A percentile compares a stretch with the other conserved stretches of the same genome.
phyloP scores from a whole-genome alignment of 1,140 invertebrate species.

The Drosophila kepulauana region DNA sequence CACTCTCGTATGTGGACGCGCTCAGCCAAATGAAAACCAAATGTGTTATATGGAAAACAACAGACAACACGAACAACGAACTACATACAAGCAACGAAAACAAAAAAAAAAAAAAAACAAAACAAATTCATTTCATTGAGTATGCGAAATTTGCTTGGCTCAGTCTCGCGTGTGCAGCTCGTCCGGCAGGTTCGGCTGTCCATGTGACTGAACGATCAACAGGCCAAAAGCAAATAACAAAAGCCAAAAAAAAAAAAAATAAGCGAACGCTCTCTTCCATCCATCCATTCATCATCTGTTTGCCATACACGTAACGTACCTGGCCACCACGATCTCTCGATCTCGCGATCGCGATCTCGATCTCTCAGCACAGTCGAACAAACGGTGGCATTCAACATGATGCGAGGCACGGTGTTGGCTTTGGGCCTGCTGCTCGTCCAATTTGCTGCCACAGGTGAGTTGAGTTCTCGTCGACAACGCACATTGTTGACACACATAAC shows the following conservation, averaged over 20 bases:
- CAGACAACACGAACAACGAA: conserved; percentile 8
- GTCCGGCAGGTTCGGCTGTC: conserved; percentile 54
- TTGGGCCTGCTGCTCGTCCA: conserved; percentile 65
- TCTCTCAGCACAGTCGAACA: conserved; percentile 2
- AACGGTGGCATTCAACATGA: conserved; percentile 15
- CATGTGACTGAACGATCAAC: conserved; percentile 51
- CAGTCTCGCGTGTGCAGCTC: conserved; percentile 75
- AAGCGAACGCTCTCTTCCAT: not conserved
- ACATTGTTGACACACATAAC: conserved; percentile 69
- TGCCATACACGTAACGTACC: conserved; percentile 20
- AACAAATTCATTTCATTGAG: conserved; percentile 63
- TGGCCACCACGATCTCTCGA: not conserved
- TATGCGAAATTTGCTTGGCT: conserved; percentile 70
- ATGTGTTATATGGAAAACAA: conserved; percentile 54
- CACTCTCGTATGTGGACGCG: conserved; percentile 25
- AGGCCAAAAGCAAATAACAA: conserved; percentile 8
- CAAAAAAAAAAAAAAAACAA: conserved; percentile 27
- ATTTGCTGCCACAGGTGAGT: conserved; percentile 64
- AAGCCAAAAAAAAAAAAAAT: too few relatives aligned
- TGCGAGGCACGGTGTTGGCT: conserved; percentile 53
- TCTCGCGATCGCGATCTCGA: not conserved
- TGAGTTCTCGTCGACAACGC: conserved; percentile 39
- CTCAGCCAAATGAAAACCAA: conserved; percentile 50
- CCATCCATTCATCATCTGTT: conserved; percentile 30
- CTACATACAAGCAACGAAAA: too few relatives aligned